phyloP scores from a whole-genome alignment of 2,888 invertebrate species.

The Pilophorus perplexus region DNA sequence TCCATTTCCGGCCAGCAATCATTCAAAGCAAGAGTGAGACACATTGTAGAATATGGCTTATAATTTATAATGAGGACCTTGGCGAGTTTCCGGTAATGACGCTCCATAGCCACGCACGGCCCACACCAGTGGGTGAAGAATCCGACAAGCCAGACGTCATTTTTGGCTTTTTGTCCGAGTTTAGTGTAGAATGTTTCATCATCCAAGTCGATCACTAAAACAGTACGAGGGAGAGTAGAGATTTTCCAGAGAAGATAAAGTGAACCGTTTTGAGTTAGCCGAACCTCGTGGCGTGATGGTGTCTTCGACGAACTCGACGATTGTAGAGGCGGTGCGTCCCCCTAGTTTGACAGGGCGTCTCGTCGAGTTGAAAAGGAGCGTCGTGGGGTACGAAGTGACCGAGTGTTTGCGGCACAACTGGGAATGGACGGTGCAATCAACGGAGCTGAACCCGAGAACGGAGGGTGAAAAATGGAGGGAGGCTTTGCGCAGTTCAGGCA shows the following conservation, averaged over 20 bases:
- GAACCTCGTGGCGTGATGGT: constrained; percentile 48
- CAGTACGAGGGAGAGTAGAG: background rate
- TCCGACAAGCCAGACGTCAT: constrained; percentile 66
- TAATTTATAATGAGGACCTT: no score
- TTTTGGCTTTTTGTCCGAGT: constrained; percentile 57
- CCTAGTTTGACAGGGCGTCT: constrained; percentile 57
- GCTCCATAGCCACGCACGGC: constrained; percentile 67
- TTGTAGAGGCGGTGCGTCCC: constrained; percentile 60
- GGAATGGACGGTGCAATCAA: constrained; percentile 66
- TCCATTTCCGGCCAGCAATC: no score
- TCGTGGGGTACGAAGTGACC: constrained; percentile 67
- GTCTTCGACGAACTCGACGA: constrained; percentile 66
- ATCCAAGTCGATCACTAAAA: constrained; percentile 59
- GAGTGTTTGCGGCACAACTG: constrained; percentile 60
- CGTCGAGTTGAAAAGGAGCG: constrained; percentile 63
- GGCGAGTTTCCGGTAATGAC: constrained; percentile 66
- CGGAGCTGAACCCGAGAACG: constrained; percentile 60
- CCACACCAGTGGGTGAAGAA: constrained; percentile 75
- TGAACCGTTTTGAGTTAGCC: background rate
- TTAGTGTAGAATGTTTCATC: constrained; percentile 57
- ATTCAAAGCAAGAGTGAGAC: no score
- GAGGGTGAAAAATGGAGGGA: constrained; percentile 57
- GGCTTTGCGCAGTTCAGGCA: constrained; percentile 67
- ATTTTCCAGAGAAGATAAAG: background rate
- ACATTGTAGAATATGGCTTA: no score